Percentiles rank a stretch among this genome's conserved stretches.
These are phyloP conservation scores for Drosophila teissieri DNA, from an alignment of 1,140 invertebrate species.

Conservation along the genomic window DNA sequence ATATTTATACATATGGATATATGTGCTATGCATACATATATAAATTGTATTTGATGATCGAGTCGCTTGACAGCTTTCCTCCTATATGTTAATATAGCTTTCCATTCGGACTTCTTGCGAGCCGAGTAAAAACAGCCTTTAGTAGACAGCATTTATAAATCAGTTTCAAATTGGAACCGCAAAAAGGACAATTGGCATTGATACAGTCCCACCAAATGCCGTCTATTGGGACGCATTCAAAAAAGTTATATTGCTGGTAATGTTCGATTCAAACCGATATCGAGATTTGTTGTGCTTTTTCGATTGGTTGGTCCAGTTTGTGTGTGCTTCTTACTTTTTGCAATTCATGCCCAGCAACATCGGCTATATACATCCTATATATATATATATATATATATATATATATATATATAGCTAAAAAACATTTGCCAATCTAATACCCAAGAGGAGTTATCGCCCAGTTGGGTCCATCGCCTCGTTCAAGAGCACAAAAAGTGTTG, in stretches of 20 bases:
- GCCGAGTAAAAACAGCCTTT: slow-evolving; percentile 16
- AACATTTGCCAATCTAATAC: slow-evolving; percentile 6
- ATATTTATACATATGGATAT: background rate
- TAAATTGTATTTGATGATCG: slow-evolving; percentile 17
- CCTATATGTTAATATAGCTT: slow-evolving; percentile 6
- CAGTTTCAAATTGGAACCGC: slow-evolving; percentile 1
- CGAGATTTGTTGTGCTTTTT: slow-evolving; percentile 5
- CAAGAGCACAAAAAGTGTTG: slow-evolving; percentile 20
- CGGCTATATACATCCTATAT: slow-evolving; percentile 3
- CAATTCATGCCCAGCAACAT: slow-evolving; percentile 7
- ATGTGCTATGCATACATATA: background rate
- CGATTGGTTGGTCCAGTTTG: slow-evolving; percentile 12
- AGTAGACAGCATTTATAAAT: slow-evolving; percentile 16
- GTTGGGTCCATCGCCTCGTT: background rate
- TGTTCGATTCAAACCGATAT: background rate
- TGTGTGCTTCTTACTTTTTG: background rate
- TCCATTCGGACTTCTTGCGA: slow-evolving; percentile 1
- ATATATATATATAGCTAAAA: slow-evolving; percentile 13
- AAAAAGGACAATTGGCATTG: slow-evolving; percentile 7
- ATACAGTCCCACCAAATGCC: background rate
- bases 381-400: slow-evolving; percentile 2
- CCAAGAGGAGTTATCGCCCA: background rate
- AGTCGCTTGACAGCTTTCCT: slow-evolving; percentile 12
- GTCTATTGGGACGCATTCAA: background rate
- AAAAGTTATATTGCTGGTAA: background rate